Percentiles rank a stretch among this genome's conserved stretches.
phyloP scores from a whole-genome alignment of 1,140 invertebrate species.

The Euschistus heros region DNA sequence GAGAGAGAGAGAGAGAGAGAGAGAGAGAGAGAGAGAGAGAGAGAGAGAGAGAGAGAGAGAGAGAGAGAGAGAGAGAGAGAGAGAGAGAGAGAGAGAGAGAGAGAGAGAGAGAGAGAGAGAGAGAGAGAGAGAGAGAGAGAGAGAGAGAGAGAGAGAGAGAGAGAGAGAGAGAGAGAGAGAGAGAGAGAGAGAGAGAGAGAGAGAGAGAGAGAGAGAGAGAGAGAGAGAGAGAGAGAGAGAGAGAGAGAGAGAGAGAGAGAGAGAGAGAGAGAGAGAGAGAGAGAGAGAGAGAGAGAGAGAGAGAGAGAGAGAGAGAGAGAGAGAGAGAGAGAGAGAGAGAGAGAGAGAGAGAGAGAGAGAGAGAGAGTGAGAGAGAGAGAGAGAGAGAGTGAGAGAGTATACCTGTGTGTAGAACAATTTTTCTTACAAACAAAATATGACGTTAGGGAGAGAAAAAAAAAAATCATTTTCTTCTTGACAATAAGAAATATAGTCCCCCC shows the following conservation, averaged over 20 bases:
- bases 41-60: not conserved
- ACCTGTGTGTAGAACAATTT: too few relatives aligned
- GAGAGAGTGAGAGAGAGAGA: not conserved
- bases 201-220: not conserved
- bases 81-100: not conserved
- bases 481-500: too few relatives aligned
- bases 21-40: not conserved
- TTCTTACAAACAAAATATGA: too few relatives aligned
- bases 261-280: not conserved
- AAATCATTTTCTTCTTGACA: too few relatives aligned
- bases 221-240: not conserved
- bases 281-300: not conserved
- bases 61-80: not conserved
- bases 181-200: not conserved
- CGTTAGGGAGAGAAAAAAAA: too few relatives aligned
- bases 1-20: not conserved
- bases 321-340: not conserved
- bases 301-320: not conserved
- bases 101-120: not conserved
- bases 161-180: not conserved
- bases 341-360: not conserved
- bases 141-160: not conserved
- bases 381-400: not conserved
- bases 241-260: not conserved
- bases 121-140: not conserved